Evolutionary conservation across 1,140 invertebrate species (phyloP).

Genomic region (Streblospio benedicti): DNA sequence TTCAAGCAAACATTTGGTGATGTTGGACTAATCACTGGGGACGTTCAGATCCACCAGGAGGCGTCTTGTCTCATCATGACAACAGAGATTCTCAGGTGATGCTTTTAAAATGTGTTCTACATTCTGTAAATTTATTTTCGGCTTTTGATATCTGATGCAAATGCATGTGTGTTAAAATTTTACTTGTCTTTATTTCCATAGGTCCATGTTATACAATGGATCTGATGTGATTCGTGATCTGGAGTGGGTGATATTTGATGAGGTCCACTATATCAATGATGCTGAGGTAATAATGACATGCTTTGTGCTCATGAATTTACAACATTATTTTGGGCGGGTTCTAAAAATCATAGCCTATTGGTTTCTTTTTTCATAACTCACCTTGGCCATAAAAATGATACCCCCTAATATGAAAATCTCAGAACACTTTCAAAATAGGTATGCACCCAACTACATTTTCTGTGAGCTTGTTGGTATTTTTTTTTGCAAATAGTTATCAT

Average conservation of each 20-base stretch:
- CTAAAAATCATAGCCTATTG: too few species aligned
- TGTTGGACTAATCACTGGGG: constrained; percentile 90
- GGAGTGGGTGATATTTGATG: constrained; percentile 99
- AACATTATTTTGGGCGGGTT: too few species aligned
- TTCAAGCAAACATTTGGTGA: constrained; percentile 80
- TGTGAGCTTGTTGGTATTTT: too few species aligned
- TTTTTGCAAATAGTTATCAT: too few species aligned
- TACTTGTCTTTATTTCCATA: constrained; percentile 20
- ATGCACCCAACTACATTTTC: too few species aligned
- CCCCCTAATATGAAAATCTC: too few species aligned
- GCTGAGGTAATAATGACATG: constrained; percentile 78
- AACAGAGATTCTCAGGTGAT: constrained; percentile 83
- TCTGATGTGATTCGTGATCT: constrained; percentile 89
- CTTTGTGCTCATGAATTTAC: too few species aligned
- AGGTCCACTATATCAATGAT: constrained; percentile 99
- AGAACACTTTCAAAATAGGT: too few species aligned
- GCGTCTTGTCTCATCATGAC: constrained; percentile 98
- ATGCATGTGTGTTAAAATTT: not conserved
- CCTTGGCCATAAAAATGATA: too few species aligned
- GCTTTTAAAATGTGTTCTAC: not conserved
- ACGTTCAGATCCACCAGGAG: constrained; percentile 85
- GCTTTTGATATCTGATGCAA: not conserved
- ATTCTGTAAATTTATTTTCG: not conserved
- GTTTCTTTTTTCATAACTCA: too few species aligned
- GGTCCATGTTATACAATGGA: constrained; percentile 91